Percentiles rank a stretch among this genome's conserved stretches.
Conservation (phyloP, 2,797 vertebrate genomes). For the Cyclopterus lumpus region DNA sequence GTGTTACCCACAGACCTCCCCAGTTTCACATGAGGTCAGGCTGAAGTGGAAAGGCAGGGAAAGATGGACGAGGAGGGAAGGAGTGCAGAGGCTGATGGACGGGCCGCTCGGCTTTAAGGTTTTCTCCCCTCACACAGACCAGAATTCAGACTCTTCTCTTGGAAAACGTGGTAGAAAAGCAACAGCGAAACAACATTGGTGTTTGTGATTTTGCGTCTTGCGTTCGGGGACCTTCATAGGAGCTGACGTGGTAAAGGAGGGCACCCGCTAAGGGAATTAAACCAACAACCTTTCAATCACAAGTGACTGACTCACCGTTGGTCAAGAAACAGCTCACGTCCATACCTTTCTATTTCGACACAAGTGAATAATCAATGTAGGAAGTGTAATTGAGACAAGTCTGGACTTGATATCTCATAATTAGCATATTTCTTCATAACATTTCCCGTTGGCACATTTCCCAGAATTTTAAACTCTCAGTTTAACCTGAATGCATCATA, state of each 20-base stretch:
- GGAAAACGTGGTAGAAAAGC: constrained; percentile 22
- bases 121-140: constrained; percentile 11
- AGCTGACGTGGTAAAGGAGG: background rate
- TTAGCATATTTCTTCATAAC: constrained; percentile 9
- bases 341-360: constrained; percentile 53
- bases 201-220: background rate
- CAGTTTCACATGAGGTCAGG: constrained; percentile 42
- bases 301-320: constrained; percentile 5
- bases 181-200: background rate
- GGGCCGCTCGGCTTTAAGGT: constrained; percentile 22
- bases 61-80: constrained; percentile 52
- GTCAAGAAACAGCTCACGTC: constrained; percentile 33
- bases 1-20: constrained; percentile 55
- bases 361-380: constrained; percentile 39
- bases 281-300: background rate
- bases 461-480: background rate
- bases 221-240: background rate
- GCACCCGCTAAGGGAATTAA: background rate
- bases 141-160: constrained; percentile 12
- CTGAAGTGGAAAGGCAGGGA: constrained; percentile 57
- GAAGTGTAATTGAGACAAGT: constrained; percentile 33
- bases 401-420: constrained; percentile 8
- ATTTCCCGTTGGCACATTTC: background rate
- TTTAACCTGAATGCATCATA: background rate
- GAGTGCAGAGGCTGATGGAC: constrained; percentile 38